These are phyloP conservation scores for Craterocephalus amniculus DNA, from an alignment of 2,797 vertebrate species.

Conservation along the genomic window DNA sequence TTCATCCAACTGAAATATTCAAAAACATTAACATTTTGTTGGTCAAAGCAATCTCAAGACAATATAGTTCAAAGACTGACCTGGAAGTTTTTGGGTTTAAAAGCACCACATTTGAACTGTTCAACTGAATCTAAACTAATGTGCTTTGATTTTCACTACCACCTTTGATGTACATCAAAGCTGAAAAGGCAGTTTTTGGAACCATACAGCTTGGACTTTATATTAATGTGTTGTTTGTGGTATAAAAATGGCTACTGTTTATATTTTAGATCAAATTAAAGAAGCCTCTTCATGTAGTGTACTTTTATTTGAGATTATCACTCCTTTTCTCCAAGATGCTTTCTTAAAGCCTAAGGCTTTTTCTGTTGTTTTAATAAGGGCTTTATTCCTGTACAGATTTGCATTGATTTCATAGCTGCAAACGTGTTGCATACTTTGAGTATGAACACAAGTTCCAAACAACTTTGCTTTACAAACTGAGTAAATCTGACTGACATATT, in stretches of 20 bases:
- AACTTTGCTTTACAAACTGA: conserved; percentile 5
- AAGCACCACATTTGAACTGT: background rate
- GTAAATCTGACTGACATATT: conserved; percentile 21
- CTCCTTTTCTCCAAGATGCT: background rate
- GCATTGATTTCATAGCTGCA: background rate
- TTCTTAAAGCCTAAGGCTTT: background rate
- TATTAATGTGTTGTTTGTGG: background rate
- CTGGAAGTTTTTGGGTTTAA: background rate
- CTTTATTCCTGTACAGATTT: background rate
- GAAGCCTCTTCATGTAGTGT: no score
- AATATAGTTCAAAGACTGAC: background rate
- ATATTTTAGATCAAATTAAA: no score
- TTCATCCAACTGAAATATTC: background rate
- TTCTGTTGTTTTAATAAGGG: no score
- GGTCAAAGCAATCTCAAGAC: background rate
- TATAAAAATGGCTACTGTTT: background rate
- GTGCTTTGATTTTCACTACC: background rate
- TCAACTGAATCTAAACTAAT: background rate
- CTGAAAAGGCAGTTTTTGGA: background rate
- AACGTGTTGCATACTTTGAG: background rate
- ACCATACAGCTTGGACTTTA: background rate
- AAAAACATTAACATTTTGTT: background rate
- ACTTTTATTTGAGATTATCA: no score
- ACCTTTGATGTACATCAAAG: background rate
- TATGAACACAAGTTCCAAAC: conserved; percentile 9